Percentiles rank a stretch among this genome's conserved stretches.
Conservation (phyloP, 2,797 vertebrate species). For the Thaleichthys pacificus region DNA sequence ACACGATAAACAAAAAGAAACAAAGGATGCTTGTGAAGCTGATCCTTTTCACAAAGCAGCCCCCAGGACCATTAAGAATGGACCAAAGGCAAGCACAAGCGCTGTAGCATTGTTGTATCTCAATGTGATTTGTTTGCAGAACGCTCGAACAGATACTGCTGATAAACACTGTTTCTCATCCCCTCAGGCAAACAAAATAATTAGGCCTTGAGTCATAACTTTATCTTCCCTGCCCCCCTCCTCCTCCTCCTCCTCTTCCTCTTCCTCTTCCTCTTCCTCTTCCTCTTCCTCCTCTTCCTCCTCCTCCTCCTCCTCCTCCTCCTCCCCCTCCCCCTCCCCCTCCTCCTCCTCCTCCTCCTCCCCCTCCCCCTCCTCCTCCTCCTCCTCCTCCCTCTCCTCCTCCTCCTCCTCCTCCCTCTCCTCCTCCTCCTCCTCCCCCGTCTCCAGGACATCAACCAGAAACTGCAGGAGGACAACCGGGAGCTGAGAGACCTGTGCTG, state of each 20-base stretch:
- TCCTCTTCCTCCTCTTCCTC: too few relatives aligned
- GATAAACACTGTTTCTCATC: not conserved
- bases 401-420: not conserved
- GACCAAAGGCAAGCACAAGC: not conserved
- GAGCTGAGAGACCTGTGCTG: conserved; percentile 96
- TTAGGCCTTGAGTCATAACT: too few relatives aligned
- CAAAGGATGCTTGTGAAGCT: too few relatives aligned
- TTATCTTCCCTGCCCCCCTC: too few relatives aligned
- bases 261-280: too few relatives aligned
- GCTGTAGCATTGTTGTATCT: not conserved
- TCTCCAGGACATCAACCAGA: conserved; percentile 94
- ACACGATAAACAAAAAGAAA: too few relatives aligned
- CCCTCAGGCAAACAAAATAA: too few relatives aligned
- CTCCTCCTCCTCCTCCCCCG: conserved; percentile 9
- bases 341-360: too few relatives aligned
- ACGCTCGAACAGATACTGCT: not conserved
- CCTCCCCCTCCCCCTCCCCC: not conserved
- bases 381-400: not conserved
- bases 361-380: not conserved
- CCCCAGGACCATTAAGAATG: too few relatives aligned
- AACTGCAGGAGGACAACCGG: conserved; percentile 96
- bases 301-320: not conserved
- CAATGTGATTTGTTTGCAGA: not conserved
- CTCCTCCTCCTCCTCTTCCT: too few relatives aligned
- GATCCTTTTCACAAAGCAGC: too few relatives aligned